A percentile compares a stretch with the other conserved stretches of the same genome.
Evolutionary conservation across 1,140 invertebrate species (phyloP).

Genomic region (Pseudomyrmex sp.): DNA sequence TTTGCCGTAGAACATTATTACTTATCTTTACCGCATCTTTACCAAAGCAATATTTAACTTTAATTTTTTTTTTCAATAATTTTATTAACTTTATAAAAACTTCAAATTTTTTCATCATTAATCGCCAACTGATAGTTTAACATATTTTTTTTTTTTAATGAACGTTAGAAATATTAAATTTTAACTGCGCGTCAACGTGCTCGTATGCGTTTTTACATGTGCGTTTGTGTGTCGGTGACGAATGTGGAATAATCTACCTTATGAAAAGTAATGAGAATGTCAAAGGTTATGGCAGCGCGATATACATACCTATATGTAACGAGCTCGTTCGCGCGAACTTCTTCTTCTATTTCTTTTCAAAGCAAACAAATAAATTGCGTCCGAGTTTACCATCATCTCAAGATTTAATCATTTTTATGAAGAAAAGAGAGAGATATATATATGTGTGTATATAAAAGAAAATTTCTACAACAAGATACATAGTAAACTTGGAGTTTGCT

Average conservation of each 20-base stretch:
- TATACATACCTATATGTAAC: neutral
- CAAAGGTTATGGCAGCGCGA: constrained; percentile 4
- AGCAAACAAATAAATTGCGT: neutral
- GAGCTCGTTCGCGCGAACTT: neutral
- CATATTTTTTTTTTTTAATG: neutral
- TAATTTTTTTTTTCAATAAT: neutral
- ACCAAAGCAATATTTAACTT: neutral
- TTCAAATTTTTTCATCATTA: neutral
- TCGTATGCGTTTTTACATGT: too few relatives aligned
- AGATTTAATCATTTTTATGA: neutral
- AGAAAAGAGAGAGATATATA: too few relatives aligned
- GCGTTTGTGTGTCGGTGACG: neutral
- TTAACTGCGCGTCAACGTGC: neutral
- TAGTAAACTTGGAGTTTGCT: neutral
- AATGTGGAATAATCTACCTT: neutral
- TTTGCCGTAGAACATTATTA: neutral
- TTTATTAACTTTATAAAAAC: neutral
- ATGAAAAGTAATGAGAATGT: constrained; percentile 21
- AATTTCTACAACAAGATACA: neutral
- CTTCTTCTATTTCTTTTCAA: neutral
- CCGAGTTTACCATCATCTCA: neutral
- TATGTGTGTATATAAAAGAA: too few relatives aligned
- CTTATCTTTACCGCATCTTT: neutral
- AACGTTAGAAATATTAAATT: neutral
- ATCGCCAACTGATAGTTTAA: neutral